Evolutionary conservation across 2,888 invertebrate genomes (phyloP), one percentile per base, ranked within the genome.

Genomic region (Sarcophaga rosellei): DNA sequence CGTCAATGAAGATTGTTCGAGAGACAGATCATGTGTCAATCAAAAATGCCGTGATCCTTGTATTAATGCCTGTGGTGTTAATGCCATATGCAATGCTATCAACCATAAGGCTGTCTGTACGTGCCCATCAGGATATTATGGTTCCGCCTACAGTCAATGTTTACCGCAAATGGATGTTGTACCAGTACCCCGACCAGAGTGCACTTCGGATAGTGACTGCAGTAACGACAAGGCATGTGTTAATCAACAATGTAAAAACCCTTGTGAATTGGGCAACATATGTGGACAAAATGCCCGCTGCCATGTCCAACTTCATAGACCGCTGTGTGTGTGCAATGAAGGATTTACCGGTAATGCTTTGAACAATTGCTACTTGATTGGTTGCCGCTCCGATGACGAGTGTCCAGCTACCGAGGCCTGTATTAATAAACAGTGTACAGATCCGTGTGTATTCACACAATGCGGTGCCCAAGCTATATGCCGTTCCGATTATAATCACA

Each of bases 11-110:
- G 98, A 98, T 89, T 98, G 98, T 93, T 95, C 97, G 0, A 95
- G 96, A 80, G 95, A 97, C 88, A 95, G 96, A 89, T 96, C 97
- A 2, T 98, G 98, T 91, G 96, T 96, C 90, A 95, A 95, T 61
- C 97, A 97, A 88, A 96, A 96, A 91, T 98, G 98, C 90, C 94
- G 95, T 85, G 97, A 98, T 93, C 97, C 98, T 61, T 97, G 97
- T 91, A 94, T 95, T 78, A 96, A 96, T 88, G 96, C 96, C 17
- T 98, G 98, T 89, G 98, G 98, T 70, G 92, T 97, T 12, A 97
- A 97, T 90, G 97, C 98, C 1, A 94, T 97, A 90, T 95, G 98
- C 93, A 95, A 96, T 93, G 94, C 95, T 84, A 94, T 97, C 90
- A 96, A 97, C 94, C 97, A 98, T 92, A 95, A 96, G 87, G 96